Conservation (phyloP, 2,888 invertebrate genomes). For the Resseliella maxima region DNA sequence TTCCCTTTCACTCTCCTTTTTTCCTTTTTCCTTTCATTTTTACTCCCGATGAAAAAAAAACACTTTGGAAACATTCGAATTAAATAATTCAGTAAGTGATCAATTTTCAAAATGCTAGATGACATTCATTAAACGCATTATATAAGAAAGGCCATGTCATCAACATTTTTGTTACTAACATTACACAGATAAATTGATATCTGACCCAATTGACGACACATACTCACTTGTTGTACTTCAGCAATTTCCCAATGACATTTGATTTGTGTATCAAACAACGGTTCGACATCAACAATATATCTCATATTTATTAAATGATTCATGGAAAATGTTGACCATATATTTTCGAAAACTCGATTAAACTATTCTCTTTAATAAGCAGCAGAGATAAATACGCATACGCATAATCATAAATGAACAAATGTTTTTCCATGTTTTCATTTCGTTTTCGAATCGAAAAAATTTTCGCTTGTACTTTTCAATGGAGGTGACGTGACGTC, state of each 20-base stretch:
- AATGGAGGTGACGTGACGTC: too few relatives aligned
- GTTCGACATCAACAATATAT: too few relatives aligned
- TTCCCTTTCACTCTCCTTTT: too few relatives aligned
- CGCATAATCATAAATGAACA: too few relatives aligned
- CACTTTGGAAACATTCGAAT: background rate
- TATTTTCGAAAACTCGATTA: background rate
- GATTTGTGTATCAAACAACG: background rate
- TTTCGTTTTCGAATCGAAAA: too few relatives aligned
- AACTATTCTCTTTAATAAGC: background rate
- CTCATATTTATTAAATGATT: background rate
- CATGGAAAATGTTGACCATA: background rate
- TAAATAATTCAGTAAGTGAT: background rate
- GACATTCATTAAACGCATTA: background rate
- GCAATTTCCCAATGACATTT: background rate
- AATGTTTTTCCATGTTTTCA: too few relatives aligned
- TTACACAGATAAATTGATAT: background rate
- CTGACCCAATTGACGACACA: conserved; percentile 13
- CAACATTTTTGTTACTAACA: background rate
- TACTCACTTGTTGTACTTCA: too few relatives aligned
- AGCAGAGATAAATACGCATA: too few relatives aligned
- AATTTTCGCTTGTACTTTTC: too few relatives aligned
- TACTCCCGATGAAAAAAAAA: too few relatives aligned
- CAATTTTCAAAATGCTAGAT: background rate
- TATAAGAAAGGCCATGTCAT: background rate
- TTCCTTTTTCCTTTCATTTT: too few relatives aligned